Conservation (phyloP, 2,888 invertebrate species). For the Stramonita haemastoma region DNA sequence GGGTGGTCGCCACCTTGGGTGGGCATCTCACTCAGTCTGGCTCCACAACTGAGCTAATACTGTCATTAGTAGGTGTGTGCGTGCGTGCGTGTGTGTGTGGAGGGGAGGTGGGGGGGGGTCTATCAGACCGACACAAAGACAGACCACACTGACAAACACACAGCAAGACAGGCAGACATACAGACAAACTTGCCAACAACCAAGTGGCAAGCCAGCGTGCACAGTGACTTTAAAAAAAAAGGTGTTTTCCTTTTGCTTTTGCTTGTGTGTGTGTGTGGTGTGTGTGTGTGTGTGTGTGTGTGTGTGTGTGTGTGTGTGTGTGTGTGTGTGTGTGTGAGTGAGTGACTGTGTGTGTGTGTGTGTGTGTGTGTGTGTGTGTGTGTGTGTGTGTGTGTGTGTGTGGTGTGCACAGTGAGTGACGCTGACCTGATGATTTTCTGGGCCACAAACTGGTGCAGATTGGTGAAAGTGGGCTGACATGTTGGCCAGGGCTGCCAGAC, state of each 20-base stretch:
- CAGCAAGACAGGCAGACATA: not conserved
- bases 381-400: not conserved
- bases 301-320: too few species aligned
- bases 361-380: not conserved
- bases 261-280: too few species aligned
- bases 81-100: too few species aligned
- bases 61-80: too few species aligned
- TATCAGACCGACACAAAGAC: not conserved
- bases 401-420: conserved; percentile 43
- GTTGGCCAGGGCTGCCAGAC: conserved; percentile 97
- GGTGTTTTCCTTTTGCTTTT: too few species aligned
- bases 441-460: conserved; percentile 97
- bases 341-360: not conserved
- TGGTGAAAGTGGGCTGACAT: conserved; percentile 98
- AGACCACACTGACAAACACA: not conserved
- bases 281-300: too few species aligned
- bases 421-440: conserved; percentile 87
- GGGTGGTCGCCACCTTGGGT: too few species aligned
- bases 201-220: too few species aligned
- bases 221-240: too few species aligned
- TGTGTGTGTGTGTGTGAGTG: too few species aligned
- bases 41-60: too few species aligned
- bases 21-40: too few species aligned
- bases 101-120: not conserved
- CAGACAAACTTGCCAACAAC: not conserved